Evolutionary conservation across 2,113 vertebrate species (phyloP), one percentile per base, ranked within the genome.

Genomic region (Sinocyclocheilus anshuiensis): DNA sequence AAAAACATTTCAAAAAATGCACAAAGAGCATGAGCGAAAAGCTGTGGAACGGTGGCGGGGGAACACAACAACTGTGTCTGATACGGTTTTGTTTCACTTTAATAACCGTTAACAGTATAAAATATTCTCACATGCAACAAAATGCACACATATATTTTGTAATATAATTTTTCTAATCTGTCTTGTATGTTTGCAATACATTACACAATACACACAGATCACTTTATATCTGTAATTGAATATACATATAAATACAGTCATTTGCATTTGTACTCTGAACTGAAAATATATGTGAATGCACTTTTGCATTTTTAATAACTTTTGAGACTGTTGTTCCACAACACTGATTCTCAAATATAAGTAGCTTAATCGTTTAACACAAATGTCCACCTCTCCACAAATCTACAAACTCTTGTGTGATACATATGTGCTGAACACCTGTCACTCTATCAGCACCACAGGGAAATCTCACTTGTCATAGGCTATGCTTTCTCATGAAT

Each of bases 281-380:
- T 71, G 67, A 71, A 71, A 39, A 71, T 71, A 71, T 69, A 71
- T 71, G 63, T 67, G 33, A 22, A 71, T 22, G 67, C 16, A 39
- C 18, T 39, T 69, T 69, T 63, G 59, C 59, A 55, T 55, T 63
- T 67, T 67, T 29, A 29, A 65, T 65, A 1, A 29, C 24, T 67
- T 67, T 13, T 26, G 24, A 67, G 24, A 67, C 63, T 65, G 4
- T 15, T 65, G 13, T 29, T 29, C 12, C 63, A 15, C 12, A 67
- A 67, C 63, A 67, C 13, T 67, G 63, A 67, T 33, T 69, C 15
- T 8, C 65, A 69, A 33, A 69, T 33, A 69, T 6, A 26, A 18
- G 26, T 69, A 55, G 53, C 15, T 33, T 33, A 33, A 33, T 69
- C 2, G 1, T 16, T 33, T 18, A 69, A 42, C 69, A 42, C 16